Conservation (phyloP, 2,888 invertebrate genomes). For the Plebejus argus region DNA sequence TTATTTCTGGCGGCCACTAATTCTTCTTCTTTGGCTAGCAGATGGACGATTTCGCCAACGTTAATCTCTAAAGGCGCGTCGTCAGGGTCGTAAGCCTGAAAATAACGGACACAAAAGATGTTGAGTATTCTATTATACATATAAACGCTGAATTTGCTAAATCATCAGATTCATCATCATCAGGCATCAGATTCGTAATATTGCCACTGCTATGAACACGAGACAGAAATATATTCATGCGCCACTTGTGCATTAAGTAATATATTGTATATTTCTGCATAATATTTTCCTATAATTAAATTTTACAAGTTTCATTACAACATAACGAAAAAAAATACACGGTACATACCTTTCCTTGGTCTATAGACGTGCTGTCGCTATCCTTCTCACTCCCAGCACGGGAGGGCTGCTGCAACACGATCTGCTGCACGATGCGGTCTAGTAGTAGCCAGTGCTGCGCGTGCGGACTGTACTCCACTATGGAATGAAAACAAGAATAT, state of each 20-base stretch:
- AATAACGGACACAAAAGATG: slow-evolving; percentile 38
- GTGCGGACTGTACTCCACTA: slow-evolving; percentile 92
- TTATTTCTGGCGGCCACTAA: slow-evolving; percentile 92
- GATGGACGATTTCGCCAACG: slow-evolving; percentile 93
- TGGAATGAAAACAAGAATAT: not conserved
- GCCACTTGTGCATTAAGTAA: no score
- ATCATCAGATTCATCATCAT: no score
- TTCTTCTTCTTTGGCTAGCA: slow-evolving; percentile 96
- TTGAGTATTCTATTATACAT: no score
- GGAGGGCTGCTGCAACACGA: slow-evolving; percentile 88
- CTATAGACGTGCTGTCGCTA: slow-evolving; percentile 54
- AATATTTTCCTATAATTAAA: no score
- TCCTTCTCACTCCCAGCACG: slow-evolving; percentile 68
- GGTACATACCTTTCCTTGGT: slow-evolving; percentile 65
- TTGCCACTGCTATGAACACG: no score
- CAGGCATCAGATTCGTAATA: no score
- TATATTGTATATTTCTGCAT: no score
- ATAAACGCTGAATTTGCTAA: no score
- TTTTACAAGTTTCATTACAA: no score
- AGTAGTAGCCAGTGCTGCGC: slow-evolving; percentile 96
- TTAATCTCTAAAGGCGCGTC: slow-evolving; percentile 93
- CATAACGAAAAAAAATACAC: no score
- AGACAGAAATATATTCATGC: no score
- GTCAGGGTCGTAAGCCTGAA: slow-evolving; percentile 88
- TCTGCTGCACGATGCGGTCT: slow-evolving; percentile 96